Evolutionary conservation across 2,113 vertebrate species (phyloP).

Genomic region (Gymnocephalus cernua): DNA sequence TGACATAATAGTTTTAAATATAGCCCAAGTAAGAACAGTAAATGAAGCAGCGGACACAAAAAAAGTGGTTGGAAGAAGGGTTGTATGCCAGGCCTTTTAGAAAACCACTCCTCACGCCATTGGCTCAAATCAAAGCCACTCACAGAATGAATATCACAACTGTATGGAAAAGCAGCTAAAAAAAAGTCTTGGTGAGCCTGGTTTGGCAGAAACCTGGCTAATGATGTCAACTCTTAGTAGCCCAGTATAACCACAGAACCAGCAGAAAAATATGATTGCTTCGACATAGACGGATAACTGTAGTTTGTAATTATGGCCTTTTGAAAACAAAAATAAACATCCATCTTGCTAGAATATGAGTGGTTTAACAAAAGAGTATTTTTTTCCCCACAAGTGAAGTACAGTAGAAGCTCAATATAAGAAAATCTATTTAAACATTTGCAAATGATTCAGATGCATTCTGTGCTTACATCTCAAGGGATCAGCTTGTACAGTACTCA

Average conservation of each 20-base stretch:
- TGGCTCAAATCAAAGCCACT: neutral
- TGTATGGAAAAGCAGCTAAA: neutral
- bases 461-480: neutral
- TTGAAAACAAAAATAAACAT: constrained; percentile 47
- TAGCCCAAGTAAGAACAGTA: neutral
- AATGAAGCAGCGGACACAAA: neutral
- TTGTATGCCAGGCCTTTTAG: neutral
- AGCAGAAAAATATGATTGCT: constrained; percentile 49
- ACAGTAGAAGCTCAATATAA: neutral
- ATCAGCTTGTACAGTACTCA: constrained; percentile 1
- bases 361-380: constrained; percentile 9
- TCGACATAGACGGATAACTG: constrained; percentile 38
- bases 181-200: neutral
- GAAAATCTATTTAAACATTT: neutral
- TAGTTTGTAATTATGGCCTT: constrained; percentile 70
- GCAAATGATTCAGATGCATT: constrained; percentile 10
- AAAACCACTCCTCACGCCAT: neutral
- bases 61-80: neutral
- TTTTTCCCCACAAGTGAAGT: neutral
- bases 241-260: constrained; percentile 37
- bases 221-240: constrained; percentile 23
- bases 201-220: constrained; percentile 18
- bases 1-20: neutral
- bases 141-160: neutral
- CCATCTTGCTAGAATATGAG: constrained; percentile 6